phyloP scores from a whole-genome alignment of 2,797 vertebrate species.

The Diceros bicornis region DNA sequence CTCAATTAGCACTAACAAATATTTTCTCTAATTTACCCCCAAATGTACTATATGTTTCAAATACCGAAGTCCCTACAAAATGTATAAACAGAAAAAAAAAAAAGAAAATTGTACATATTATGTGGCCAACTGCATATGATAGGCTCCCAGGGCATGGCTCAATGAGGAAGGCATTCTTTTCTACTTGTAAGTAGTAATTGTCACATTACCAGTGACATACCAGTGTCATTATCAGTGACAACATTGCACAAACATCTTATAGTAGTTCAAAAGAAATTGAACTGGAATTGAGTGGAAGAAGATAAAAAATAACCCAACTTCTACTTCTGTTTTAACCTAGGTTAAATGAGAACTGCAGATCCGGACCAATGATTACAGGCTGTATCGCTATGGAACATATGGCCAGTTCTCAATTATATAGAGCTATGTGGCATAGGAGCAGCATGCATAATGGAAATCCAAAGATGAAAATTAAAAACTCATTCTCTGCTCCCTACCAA shows the following conservation, averaged over 20 bases:
- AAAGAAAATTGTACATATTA: neutral
- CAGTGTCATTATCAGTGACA: neutral
- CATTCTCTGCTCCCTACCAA: neutral
- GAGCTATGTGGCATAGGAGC: neutral
- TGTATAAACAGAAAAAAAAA: constrained; percentile 46
- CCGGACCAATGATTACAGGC: neutral
- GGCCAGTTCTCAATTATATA: neutral
- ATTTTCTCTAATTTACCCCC: neutral
- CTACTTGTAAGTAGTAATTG: neutral
- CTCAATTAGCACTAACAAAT: neutral
- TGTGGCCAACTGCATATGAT: neutral
- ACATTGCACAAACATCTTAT: neutral
- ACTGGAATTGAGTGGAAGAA: constrained; percentile 5
- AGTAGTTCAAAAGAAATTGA: neutral
- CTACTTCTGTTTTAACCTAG: constrained; percentile 7
- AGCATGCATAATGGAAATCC: neutral
- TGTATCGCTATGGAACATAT: neutral
- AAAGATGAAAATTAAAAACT: constrained; percentile 24
- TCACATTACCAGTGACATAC: neutral
- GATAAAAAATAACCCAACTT: neutral
- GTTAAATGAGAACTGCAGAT: neutral
- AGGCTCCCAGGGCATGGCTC: neutral
- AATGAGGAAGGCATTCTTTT: neutral
- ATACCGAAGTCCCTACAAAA: neutral
- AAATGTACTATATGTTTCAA: neutral